Base-by-base conservation (phyloP, 2,888 invertebrate species). In the Athalia circularis region DNA sequence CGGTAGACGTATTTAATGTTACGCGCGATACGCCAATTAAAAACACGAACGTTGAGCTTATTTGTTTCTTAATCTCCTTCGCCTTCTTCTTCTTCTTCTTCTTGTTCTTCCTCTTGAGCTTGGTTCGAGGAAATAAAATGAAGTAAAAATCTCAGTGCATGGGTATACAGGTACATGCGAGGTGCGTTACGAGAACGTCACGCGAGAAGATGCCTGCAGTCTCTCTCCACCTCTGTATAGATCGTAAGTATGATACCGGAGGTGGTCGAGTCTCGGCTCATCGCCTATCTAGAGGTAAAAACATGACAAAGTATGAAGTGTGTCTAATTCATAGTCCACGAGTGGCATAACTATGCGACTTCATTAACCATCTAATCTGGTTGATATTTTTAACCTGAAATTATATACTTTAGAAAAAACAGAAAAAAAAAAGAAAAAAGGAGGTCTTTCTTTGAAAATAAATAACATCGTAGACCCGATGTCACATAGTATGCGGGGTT, bases 321-420 rank as follows among this genome's bases (percentile, higher is more conserved):
- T 62, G 75, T 75, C 62, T 75, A 62, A 75, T 75, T 75, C 75
- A 64, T 75, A 50, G 75, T 62, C 75, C 48, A 9, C 75, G n/a
- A 29, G 47, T 15, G 43, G 52, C 75, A 52, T 75, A 75, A 75
- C 75, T 64, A 75, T 61, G 75, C 75, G 75, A 75, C 75, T 75
- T 75, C 75, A 75, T 75, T 75, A 75, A 64, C 75, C 62, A 15
- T 50, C 75, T 75, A 75, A 75, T 75, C 75, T 75, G 75, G 62
- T 75, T 64, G 75, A 52, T 75, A 62, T 75, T 75, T 75, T 75
- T 75, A 8, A 75, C 61, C 62, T 48, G 75, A 72, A 68, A 50
- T 68, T 50, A 50, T 15, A 64, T 11, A 68, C 29, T 43, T 43
- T 15, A 7, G 7, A 9, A 8, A 54, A n/a, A 3, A 64, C 5